Conservation (phyloP, 2,888 invertebrate genomes). For the Reticulitermes lucifugus region DNA sequence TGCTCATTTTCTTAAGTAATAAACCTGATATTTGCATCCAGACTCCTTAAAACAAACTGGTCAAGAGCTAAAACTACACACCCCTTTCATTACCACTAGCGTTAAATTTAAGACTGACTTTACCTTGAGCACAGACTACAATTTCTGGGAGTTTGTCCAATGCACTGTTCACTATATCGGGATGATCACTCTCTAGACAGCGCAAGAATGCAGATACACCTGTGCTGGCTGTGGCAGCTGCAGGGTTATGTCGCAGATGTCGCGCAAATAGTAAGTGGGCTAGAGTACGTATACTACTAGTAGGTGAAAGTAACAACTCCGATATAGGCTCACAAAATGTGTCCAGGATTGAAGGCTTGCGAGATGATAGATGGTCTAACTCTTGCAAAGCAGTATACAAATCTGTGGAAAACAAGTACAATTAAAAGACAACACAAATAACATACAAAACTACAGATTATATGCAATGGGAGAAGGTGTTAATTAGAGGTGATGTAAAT, state of each 20-base stretch:
- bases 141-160: constrained; percentile 88
- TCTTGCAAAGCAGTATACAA: constrained; percentile 72
- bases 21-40: not conserved
- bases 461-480: no score
- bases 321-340: constrained; percentile 74
- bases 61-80: no score
- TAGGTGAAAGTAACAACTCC: constrained; percentile 73
- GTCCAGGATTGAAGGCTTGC: constrained; percentile 75
- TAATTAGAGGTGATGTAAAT: no score
- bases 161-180: constrained; percentile 82
- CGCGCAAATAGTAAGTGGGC: constrained; percentile 80
- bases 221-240: constrained; percentile 63
- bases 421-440: no score
- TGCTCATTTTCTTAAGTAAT: no score
- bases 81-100: no score
- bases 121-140: constrained; percentile 80
- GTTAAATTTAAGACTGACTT: not conserved
- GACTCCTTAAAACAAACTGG: no score
- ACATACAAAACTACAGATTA: no score
- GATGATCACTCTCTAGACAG: constrained; percentile 83
- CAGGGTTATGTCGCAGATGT: constrained; percentile 76
- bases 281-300: constrained; percentile 73
- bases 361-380: constrained; percentile 77
- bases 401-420: not conserved
- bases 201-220: constrained; percentile 83